A percentile compares a stretch with the other conserved stretches of the same genome.
Conservation (phyloP, 1,140 invertebrate genomes). For the Ectropis grisescens region DNA sequence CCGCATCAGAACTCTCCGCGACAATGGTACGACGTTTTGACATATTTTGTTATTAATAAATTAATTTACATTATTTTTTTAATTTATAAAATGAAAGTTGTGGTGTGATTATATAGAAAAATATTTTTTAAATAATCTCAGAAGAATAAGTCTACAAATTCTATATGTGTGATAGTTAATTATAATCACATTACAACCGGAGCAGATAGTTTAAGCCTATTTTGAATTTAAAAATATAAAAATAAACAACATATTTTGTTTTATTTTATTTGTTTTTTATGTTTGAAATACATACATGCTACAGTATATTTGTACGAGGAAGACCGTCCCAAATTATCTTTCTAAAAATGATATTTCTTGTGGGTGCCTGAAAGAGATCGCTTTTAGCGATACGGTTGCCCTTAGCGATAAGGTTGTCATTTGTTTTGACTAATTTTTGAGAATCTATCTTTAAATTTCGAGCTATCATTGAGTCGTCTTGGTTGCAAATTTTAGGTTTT, state of each 20-base stretch:
- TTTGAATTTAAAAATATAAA: conserved; percentile 19
- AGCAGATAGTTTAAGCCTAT: conserved; percentile 22
- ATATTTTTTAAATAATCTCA: conserved; percentile 1
- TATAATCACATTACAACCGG: conserved; percentile 17
- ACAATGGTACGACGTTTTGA: conserved; percentile 19
- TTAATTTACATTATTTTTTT: conserved; percentile 22
- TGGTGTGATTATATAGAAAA: conserved; percentile 16
- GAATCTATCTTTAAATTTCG: too few relatives aligned
- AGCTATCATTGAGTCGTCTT: too few relatives aligned
- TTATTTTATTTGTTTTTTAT: conserved; percentile 11
- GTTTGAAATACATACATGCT: neutral
- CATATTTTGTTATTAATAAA: conserved; percentile 18
- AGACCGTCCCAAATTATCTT: too few relatives aligned
- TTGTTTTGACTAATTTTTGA: too few relatives aligned
- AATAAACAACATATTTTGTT: conserved; percentile 7
- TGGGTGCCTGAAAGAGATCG: neutral
- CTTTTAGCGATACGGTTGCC: neutral
- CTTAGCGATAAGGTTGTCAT: too few relatives aligned
- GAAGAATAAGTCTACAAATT: neutral
- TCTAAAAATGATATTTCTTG: too few relatives aligned
- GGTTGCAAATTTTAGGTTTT: too few relatives aligned
- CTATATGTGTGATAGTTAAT: neutral
- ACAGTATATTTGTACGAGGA: too few relatives aligned
- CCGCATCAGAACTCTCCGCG: conserved; percentile 11
- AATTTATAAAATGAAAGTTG: conserved; percentile 19